Conservation (phyloP, 2,888 invertebrate species). For the Idaea straminata region DNA sequence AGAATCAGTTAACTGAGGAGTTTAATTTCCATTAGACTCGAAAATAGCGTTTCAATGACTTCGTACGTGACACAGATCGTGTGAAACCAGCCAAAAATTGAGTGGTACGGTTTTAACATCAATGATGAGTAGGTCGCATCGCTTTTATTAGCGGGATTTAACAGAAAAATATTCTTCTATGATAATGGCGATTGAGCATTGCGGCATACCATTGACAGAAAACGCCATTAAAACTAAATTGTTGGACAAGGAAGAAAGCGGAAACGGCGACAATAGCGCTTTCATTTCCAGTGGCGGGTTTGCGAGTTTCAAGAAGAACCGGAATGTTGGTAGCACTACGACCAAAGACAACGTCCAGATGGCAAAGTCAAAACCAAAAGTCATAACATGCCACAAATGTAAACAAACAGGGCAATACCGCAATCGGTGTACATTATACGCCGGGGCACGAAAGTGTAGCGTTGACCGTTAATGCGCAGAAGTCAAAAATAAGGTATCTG, state of each 20-base stretch:
- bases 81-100: conserved; percentile 14
- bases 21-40: conserved; percentile 12
- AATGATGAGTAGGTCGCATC: conserved; percentile 15
- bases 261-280: not conserved
- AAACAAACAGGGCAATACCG: conserved; percentile 10
- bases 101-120: conserved; percentile 13
- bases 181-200: conserved; percentile 20
- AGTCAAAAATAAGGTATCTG: too few species aligned
- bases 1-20: conserved; percentile 13
- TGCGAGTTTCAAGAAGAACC: not conserved
- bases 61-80: conserved; percentile 15
- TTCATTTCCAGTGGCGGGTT: conserved; percentile 1
- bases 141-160: conserved; percentile 13
- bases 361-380: conserved; percentile 2
- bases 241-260: conserved; percentile 10
- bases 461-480: too few species aligned
- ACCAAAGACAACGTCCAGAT: not conserved
- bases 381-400: conserved; percentile 10
- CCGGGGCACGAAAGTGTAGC: too few species aligned
- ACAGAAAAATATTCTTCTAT: conserved; percentile 6
- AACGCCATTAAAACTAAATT: conserved; percentile 4
- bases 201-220: not conserved
- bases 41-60: conserved; percentile 14
- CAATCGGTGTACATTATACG: conserved; percentile 7
- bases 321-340: not conserved